Percentiles rank a stretch among this genome's conserved stretches.
phyloP scores from a whole-genome alignment of 2,888 invertebrate species.

The Listrodromus nycthemerus region DNA sequence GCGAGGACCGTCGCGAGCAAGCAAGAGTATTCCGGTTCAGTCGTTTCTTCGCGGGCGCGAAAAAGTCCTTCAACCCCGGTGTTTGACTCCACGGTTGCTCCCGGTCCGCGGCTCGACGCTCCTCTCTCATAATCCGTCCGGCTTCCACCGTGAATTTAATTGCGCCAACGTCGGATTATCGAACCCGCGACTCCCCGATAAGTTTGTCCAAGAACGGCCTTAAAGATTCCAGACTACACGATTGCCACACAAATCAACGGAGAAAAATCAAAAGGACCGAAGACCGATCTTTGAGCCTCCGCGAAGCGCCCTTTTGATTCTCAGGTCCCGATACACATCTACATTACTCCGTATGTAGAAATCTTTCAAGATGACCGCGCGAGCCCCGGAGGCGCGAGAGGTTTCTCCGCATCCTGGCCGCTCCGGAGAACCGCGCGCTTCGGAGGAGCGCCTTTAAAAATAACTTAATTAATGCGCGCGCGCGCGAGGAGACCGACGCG shows the following conservation, averaged over 20 bases:
- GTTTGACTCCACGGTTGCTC: neutral
- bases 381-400: constrained; percentile 42
- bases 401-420: constrained; percentile 38
- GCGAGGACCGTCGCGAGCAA: neutral
- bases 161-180: constrained; percentile 67
- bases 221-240: constrained; percentile 59
- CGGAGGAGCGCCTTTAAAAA: constrained; percentile 75
- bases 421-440: constrained; percentile 54
- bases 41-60: constrained; percentile 55
- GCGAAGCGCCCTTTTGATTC: too few species aligned
- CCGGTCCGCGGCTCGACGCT: constrained; percentile 25
- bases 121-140: constrained; percentile 68
- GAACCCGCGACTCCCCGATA: too few species aligned
- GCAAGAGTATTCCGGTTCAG: constrained; percentile 40
- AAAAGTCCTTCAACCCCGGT: constrained; percentile 43
- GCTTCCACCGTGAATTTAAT: constrained; percentile 74
- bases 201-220: constrained; percentile 44
- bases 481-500: constrained; percentile 50
- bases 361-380: constrained; percentile 27
- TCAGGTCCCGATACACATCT: neutral
- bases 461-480: constrained; percentile 81
- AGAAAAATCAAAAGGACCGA: neutral
- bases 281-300: too few species aligned
- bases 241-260: neutral
- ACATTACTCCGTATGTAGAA: constrained; percentile 40